Evolutionary conservation across 2,797 vertebrate species (phyloP), one percentile per base, ranked within the genome.

Genomic region (Danio choprae): DNA sequence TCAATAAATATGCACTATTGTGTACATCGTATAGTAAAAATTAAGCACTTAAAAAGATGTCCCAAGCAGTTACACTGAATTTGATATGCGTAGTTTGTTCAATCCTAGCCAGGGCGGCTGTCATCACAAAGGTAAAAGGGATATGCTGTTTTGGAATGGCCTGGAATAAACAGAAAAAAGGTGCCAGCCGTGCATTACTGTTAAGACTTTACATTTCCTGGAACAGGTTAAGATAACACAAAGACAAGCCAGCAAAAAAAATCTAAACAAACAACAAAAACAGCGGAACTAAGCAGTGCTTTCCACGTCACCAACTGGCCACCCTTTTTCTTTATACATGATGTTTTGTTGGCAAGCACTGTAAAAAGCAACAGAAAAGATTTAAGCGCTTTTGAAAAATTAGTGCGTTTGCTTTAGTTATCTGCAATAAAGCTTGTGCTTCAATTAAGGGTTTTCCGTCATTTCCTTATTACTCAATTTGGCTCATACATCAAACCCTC

Each of bases 381-480:
- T 43, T 69, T 71, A n/a, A 60, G 67, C 29, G 58, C 71, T 22
- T 74, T 50, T 68, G 22, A 44, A 18, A 77, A 46, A 58, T 76
- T 83, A 79, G 79, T 76, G 79, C 55, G 77, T 75, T 78, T 73
- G 53, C 55, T 89, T 89, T 87, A 88, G 85, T 89, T 88, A 87
- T 87, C 91, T 89, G 91, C 89, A 91, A 91, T 90, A 89, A 80
- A 90, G 90, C 91, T 94, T 94, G 94, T 94, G 94, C 94, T 94
- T 94, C 93, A 90, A 88, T 71, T 89, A 90, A 89, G 88, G 89
- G 89, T 89, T 90, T 86, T 89, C 89, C 83, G 81, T 82, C 76
- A 20, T 83, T 80, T 82, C 67, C 86, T 87, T 89, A 81, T 84
- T 80, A 86, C 44, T 76, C 36, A 84, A 87, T 81, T 79, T 84